Conservation (phyloP, 2,113 vertebrate species). For the Struthidea cinerea region DNA sequence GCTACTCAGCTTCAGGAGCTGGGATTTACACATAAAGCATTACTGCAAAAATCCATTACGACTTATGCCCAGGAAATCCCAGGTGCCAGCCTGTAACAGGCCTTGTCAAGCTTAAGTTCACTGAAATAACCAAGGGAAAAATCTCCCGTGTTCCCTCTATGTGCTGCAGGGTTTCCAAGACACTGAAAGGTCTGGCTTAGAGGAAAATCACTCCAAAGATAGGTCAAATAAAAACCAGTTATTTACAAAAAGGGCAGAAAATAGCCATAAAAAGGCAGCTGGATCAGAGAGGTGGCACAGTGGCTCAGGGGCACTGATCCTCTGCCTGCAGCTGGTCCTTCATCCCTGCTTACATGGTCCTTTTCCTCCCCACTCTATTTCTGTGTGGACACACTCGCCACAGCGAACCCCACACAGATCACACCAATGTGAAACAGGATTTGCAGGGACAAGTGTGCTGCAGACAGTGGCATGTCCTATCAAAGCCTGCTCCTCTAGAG, state of each 20-base stretch:
- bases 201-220: background rate
- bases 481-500: background rate
- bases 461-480: fast-evolving
- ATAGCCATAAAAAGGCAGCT: background rate
- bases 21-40: background rate
- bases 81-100: background rate
- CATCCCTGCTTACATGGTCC: background rate
- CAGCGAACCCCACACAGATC: background rate
- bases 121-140: background rate
- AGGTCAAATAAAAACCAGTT: slow-evolving; percentile 18
- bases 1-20: background rate
- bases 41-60: background rate
- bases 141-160: background rate
- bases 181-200: background rate
- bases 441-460: background rate
- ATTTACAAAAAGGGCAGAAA: slow-evolving; percentile 7
- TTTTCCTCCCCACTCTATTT: background rate
- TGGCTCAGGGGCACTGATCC: background rate
- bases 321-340: background rate
- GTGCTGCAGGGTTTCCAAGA: background rate
- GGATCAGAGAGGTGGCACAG: background rate
- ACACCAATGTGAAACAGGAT: fast-evolving
- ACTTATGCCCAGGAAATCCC: background rate
- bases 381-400: background rate
- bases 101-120: background rate